Conservation (phyloP, 2,797 vertebrate species). For the Bovichtus diacanthus region DNA sequence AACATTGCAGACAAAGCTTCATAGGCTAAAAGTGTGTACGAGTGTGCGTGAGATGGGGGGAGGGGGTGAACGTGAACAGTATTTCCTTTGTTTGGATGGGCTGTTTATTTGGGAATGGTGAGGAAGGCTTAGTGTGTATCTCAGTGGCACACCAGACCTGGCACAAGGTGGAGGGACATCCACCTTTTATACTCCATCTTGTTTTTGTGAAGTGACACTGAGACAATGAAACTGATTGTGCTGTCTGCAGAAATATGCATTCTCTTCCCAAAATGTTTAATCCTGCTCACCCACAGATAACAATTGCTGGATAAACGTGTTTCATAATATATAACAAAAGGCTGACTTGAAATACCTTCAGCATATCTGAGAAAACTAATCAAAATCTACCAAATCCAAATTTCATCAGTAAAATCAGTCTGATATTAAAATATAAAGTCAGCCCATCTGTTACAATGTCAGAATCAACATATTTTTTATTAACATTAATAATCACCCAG, state of each 20-base stretch:
- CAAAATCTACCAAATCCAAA: not conserved
- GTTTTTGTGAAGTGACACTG: conserved; percentile 55
- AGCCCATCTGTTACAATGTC: conserved; percentile 1
- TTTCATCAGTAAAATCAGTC: not conserved
- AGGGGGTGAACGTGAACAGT: conserved; percentile 46
- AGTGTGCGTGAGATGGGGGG: conserved; percentile 24
- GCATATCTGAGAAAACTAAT: conserved; percentile 2
- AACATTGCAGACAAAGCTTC: conserved; percentile 82
- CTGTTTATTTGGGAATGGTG: conserved; percentile 80
- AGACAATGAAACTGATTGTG: conserved; percentile 59
- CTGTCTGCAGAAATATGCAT: conserved; percentile 52
- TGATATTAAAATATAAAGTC: conserved; percentile 5
- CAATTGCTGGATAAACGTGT: conserved; percentile 56
- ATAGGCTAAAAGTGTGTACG: conserved; percentile 54
- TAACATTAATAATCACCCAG: conserved; percentile 3
- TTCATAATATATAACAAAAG: conserved; percentile 26
- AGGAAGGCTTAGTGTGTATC: conserved; percentile 73
- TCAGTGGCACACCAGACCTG: conserved; percentile 61
- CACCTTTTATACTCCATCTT: conserved; percentile 67
- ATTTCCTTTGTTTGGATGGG: conserved; percentile 85
- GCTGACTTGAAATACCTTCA: conserved; percentile 14
- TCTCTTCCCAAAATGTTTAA: conserved; percentile 58
- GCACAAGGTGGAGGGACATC: conserved; percentile 76
- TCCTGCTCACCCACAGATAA: conserved; percentile 52
- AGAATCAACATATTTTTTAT: conserved; percentile 31